Base-by-base conservation (phyloP, 2,888 invertebrate genomes). In the Papilio protenor region DNA sequence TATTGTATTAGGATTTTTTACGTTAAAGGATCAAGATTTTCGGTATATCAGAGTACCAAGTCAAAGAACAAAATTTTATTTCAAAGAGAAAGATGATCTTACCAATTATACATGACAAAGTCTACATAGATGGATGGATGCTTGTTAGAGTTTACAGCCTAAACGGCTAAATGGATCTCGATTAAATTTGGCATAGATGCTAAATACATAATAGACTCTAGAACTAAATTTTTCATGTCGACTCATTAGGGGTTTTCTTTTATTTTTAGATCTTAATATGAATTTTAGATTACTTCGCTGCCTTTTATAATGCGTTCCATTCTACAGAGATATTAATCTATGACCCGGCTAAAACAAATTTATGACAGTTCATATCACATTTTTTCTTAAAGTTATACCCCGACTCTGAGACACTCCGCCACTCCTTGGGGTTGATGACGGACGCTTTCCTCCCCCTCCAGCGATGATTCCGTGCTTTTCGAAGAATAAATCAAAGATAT, bases 381-480 rank as follows among this genome's bases (percentile, higher is more conserved):
- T 64, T 64, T 40, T 64, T 61, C 23, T 64, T 40, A 11, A 40
- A 40, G 18, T 64, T 40, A 10, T n/a, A 18, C 10, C 2, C 64
- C 40, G 33, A 40, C n/a, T 64, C 33, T 64, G n/a, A 10, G 0
- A n/a, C 40, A 40, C 40, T 40, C 8, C 33, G 27, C 23, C 14
- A 27, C 61, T 61, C 33, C 61, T 64, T 18, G 40, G 40, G 64
- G 40, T 64, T 40, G n/a, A 64, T 64, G 64, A 64, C 64, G 64
- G 64, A 64, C 64, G 66, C 71, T 83, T 82, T 81, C 79, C 75
- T 72, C 82, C 82, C 82, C 79, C 80, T 76, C 66, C 75, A 59
- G 75, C 79, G 78, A 84, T 84, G 85, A 84, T 82, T 69, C 71
- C 79, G 83, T 81, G 75, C 73, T 83, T 84, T 83, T 80, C 72